phyloP scores from a whole-genome alignment of 2,888 invertebrate species.

The Epinotia demarniana region DNA sequence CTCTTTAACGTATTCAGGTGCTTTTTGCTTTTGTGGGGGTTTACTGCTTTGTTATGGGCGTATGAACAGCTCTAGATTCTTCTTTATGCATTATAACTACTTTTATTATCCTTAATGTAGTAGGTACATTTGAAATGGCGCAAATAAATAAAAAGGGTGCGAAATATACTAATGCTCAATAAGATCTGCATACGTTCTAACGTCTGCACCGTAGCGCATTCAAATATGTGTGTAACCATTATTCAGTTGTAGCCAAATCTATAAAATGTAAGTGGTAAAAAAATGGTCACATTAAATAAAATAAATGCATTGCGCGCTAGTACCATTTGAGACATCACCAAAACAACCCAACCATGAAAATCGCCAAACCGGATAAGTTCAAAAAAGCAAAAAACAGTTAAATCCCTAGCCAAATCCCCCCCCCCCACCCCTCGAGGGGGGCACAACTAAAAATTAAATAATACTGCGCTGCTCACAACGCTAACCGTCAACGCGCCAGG shows the following conservation, averaged over 20 bases:
- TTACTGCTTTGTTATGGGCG: constrained; percentile 1
- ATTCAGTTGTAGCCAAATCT: too few species aligned
- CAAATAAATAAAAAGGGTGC: not conserved
- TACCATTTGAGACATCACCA: not conserved
- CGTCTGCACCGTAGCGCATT: too few species aligned
- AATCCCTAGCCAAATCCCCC: constrained; percentile 36
- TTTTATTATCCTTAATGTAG: not conserved
- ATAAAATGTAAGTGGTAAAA: too few species aligned
- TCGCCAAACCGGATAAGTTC: constrained; percentile 11
- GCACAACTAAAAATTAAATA: constrained; percentile 50
- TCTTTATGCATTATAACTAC: not conserved
- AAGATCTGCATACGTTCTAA: too few species aligned
- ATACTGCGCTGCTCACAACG: constrained; percentile 38
- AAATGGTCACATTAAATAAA: too few species aligned
- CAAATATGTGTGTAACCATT: too few species aligned
- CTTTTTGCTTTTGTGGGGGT: constrained; percentile 24
- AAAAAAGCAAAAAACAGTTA: constrained; percentile 28
- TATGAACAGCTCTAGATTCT: constrained; percentile 1
- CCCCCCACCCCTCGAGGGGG: constrained; percentile 13
- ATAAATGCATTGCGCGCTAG: not conserved
- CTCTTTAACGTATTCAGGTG: constrained; percentile 37
- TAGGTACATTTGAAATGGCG: not conserved
- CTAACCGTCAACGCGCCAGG: not conserved
- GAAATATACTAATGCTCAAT: not conserved
- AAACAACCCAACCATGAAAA: constrained; percentile 7